Evolutionary conservation across 2,888 invertebrate genomes (phyloP), one percentile per base, ranked within the genome.

Genomic region (Erynnis tages): DNA sequence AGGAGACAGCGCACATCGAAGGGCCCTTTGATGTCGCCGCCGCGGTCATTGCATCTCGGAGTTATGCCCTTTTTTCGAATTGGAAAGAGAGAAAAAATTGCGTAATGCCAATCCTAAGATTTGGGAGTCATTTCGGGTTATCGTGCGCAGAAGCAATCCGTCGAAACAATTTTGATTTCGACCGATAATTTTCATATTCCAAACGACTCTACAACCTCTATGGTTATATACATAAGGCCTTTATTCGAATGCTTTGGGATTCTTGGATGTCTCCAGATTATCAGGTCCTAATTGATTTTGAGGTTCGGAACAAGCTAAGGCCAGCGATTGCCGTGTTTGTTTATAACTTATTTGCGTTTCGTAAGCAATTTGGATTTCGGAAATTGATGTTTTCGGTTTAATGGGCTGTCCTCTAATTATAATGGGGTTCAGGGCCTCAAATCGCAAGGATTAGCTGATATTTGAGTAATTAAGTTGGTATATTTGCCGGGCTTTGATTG

Each of bases 41-140:
- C 87, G 79, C 80, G 77, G 83, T 80, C 82, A 75, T 80, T 72
- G 79, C 73, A 71, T 76, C 79, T 79, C 75, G 72, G 78, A 79
- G 79, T 76, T 70, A 68, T 71, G 75, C 30, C 70, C 74, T 67
- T 82, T 80, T 82, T 76, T 73, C 71, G 71, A 79, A 85, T 85
- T 76, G 82, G 78, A 83, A 84, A 79, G 83, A 82, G 82, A 84
- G 76, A 82, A 78, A 76, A 77, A 78, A 65, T 73, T 72, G 69
- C 73, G 77, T 76, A 79, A 59, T 79, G 49, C 48, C 34, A 41
- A 25, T 49, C 48, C 76, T 74, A 41, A 66, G 66, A 69, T 75
- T 75, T 75, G 76, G 79, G 72, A 73, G 81, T 76, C 82, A 80
- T 85, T 85, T 83, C 69, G 71, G 76, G 79, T 83, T 80, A 84